Base-by-base conservation (phyloP, 2,113 vertebrate genomes). In the Cariama cristata region DNA sequence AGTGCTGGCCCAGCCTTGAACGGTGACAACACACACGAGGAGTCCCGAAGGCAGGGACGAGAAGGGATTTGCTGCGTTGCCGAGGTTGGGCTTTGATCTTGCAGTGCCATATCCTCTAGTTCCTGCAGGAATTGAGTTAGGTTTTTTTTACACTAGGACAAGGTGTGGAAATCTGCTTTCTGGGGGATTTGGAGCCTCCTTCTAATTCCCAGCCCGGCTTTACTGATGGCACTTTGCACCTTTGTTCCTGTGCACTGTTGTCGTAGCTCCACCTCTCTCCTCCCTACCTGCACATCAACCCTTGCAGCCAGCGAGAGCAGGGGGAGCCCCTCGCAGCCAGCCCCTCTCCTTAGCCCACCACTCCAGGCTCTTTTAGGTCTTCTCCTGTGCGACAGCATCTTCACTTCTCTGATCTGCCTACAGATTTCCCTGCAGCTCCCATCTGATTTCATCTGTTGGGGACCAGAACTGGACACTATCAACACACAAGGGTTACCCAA, bases 271-370 rank as follows among this genome's bases (percentile, higher is more conserved):
- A 38, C 0, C 2, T 28, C 72, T 68, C 71, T 40, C 14, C 26
- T 44, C 17, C 42, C 47, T 14, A 11, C 0, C 0, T 7, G 30
- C 49, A 38, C 3, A 1, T 27, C 27, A 10, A 12, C 8, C 2
- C 7, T 15, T 3, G 8, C 42, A 89, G 53, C 13, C 45, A 45
- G 58, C 2, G 4, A 27, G 58, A 47, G 33, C 79, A 50, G 63
- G 28, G 33, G 32, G 1, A 63, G 56, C 17, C 32, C 60, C 75
- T 71, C 3, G 4, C 64, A 81, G 49, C n/a, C 76, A 59, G 30
- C 6, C 33, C 27, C 12, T 21, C 56, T 67, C 62, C 67, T 24
- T 6, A 59, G 44, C 19, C 30, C 53, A 38, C 12, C 30, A 4
- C 17, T 12, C 21, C 38, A 45, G 20, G 23, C 11, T 59, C 19